phyloP scores from a whole-genome alignment of 2,888 invertebrate genomes.

The Microctonus aethiopoides region DNA sequence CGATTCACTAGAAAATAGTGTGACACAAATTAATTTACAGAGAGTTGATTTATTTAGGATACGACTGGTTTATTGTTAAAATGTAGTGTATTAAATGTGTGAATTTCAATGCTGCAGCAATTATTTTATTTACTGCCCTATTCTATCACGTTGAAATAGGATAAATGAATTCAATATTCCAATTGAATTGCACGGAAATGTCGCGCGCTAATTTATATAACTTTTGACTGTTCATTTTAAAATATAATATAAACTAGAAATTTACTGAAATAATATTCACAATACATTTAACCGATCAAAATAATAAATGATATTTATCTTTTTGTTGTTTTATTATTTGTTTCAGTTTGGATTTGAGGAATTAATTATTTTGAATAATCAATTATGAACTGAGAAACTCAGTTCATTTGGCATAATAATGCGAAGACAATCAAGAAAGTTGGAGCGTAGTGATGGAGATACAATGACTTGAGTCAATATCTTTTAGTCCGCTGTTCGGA shows the following conservation, averaged over 20 bases:
- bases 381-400: neutral
- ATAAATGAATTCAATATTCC: constrained; percentile 17
- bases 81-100: neutral
- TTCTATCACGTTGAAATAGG: neutral
- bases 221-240: neutral
- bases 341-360: constrained; percentile 1
- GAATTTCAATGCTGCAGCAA: neutral
- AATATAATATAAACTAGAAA: constrained; percentile 8
- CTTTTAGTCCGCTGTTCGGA: neutral
- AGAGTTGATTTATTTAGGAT: neutral
- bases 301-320: neutral
- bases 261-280: neutral
- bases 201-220: neutral
- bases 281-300: neutral
- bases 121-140: neutral
- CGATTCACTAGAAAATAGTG: neutral
- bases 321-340: neutral
- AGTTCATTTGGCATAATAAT: constrained; percentile 37
- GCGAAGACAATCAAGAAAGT: constrained; percentile 46
- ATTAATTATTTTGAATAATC: neutral
- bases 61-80: neutral
- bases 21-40: constrained; percentile 15
- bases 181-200: neutral
- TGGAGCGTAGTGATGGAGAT: constrained; percentile 43
- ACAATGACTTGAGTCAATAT: constrained; percentile 43